These are phyloP conservation scores for Phataginus tetradactyla DNA, from an alignment of 2,797 vertebrate genomes.

Conservation along the genomic window DNA sequence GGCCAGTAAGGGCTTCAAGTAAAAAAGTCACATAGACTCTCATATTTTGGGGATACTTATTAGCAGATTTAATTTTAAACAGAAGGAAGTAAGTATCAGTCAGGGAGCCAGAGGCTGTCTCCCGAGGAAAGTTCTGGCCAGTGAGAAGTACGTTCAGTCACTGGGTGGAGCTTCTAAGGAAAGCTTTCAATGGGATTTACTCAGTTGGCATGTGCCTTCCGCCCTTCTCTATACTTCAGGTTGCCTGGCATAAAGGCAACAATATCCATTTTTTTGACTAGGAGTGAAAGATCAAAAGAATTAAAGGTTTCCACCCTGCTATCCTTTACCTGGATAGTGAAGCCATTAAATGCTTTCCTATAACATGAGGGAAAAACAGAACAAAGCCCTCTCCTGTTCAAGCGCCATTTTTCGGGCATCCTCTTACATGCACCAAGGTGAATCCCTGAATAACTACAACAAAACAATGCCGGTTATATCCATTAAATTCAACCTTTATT, in stretches of 20 bases:
- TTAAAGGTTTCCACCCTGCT: neutral
- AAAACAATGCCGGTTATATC: neutral
- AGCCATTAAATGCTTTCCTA: neutral
- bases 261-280: neutral
- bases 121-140: neutral
- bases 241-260: neutral
- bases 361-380: neutral
- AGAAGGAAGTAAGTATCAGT: neutral
- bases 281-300: neutral
- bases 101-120: neutral
- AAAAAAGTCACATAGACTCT: neutral
- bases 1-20: neutral
- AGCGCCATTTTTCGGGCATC: neutral
- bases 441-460: neutral
- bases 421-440: neutral
- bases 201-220: neutral
- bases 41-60: neutral
- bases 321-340: neutral
- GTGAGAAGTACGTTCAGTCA: neutral
- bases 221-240: neutral
- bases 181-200: neutral
- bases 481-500: neutral
- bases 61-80: neutral
- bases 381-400: neutral
- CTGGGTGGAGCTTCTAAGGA: neutral